A percentile compares a stretch with the other conserved stretches of the same genome.
Evolutionary conservation across 2,888 invertebrate genomes (phyloP).

Genomic region (Steinernema hermaphroditum): DNA sequence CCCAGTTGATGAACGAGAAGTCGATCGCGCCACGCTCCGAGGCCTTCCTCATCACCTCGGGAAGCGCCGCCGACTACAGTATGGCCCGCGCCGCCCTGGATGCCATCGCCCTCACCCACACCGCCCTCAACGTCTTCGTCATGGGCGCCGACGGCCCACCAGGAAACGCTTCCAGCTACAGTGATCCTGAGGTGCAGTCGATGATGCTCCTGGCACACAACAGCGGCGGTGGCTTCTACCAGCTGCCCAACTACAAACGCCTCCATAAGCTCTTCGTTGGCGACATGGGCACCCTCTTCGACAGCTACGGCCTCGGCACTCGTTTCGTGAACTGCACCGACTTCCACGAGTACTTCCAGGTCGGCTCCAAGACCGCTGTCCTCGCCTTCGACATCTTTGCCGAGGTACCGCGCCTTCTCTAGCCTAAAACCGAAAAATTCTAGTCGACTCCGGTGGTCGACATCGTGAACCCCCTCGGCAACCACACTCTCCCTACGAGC

Average conservation of each 20-base stretch:
- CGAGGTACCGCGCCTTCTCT: no score
- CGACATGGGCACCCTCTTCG: slow-evolving; percentile 28
- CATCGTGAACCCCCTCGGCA: slow-evolving; percentile 34
- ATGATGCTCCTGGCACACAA: slow-evolving; percentile 47
- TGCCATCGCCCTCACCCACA: slow-evolving; percentile 22
- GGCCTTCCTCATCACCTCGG: slow-evolving; percentile 14
- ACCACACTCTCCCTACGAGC: slow-evolving; percentile 34
- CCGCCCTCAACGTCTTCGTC: slow-evolving; percentile 40
- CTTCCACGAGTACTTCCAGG: slow-evolving; percentile 48
- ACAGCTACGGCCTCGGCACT: slow-evolving; percentile 33
- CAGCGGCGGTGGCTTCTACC: slow-evolving; percentile 50
- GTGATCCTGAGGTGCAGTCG: slow-evolving; percentile 41
- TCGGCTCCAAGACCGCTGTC: slow-evolving; percentile 45
- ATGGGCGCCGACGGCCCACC: slow-evolving; percentile 47
- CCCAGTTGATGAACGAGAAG: slow-evolving; percentile 1
- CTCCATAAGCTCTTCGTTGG: slow-evolving; percentile 7
- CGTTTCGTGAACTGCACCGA: slow-evolving; percentile 40
- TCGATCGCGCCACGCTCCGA: background rate
- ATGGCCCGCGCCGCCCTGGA: slow-evolving; percentile 13
- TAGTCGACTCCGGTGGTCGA: slow-evolving; percentile 4
- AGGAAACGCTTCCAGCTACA: slow-evolving; percentile 44
- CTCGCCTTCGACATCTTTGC: slow-evolving; percentile 46
- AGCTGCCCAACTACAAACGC: slow-evolving; percentile 4
- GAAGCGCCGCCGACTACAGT: background rate
- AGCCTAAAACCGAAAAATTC: no score